Evolutionary conservation across 1,140 invertebrate species (phyloP).

Genomic region (Meloidogyne hapla): DNA sequence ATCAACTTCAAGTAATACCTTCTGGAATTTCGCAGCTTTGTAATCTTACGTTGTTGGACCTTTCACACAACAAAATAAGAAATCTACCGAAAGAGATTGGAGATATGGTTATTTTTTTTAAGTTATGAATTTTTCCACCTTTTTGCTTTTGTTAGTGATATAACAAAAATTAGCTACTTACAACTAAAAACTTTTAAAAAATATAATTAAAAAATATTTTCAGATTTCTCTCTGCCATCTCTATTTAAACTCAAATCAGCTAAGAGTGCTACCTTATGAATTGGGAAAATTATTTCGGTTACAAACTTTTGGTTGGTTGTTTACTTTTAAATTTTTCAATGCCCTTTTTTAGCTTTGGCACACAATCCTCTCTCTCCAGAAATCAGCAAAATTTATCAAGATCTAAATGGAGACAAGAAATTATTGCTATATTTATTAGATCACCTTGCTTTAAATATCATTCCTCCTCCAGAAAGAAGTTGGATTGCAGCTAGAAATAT

Average conservation of each 20-base stretch:
- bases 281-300: constrained; percentile 95
- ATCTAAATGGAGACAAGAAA: constrained; percentile 87
- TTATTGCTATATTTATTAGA: constrained; percentile 86
- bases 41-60: constrained; percentile 80
- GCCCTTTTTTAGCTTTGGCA: constrained; percentile 73
- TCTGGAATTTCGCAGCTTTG: constrained; percentile 51
- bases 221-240: constrained; percentile 78
- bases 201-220: too few species aligned
- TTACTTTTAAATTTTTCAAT: constrained; percentile 15
- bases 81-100: constrained; percentile 77
- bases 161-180: too few species aligned
- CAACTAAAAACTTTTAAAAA: too few species aligned
- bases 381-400: constrained; percentile 83
- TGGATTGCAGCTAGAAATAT: constrained; percentile 87
- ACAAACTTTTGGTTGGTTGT: constrained; percentile 70
- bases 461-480: constrained; percentile 82
- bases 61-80: constrained; percentile 88
- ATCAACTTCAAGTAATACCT: constrained; percentile 47
- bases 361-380: constrained; percentile 92
- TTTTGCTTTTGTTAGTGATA: too few species aligned
- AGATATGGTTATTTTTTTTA: constrained; percentile 40
- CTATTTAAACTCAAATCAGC: constrained; percentile 85
- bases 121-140: too few species aligned
- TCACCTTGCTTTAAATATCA: constrained; percentile 73
- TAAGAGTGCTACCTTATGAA: constrained; percentile 89